Conservation (phyloP, 2,888 invertebrate genomes). For the Dorcus hopei region DNA sequence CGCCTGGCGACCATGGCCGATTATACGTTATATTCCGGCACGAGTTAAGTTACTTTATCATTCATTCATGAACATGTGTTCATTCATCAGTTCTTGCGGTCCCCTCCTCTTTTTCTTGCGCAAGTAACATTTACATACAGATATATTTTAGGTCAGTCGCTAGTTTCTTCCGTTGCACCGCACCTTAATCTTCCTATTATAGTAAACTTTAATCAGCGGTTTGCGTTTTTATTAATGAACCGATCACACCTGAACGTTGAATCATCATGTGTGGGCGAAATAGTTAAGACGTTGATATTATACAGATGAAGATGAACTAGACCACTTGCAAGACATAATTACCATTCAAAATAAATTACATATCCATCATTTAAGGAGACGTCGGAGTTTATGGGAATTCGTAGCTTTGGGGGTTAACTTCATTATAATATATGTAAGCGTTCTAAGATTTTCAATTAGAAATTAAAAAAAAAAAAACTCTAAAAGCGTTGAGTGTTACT, state of each 20-base stretch:
- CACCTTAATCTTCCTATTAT: slow-evolving; percentile 48
- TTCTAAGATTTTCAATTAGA: no score
- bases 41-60: slow-evolving; percentile 38
- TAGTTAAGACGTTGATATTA: slow-evolving; percentile 20
- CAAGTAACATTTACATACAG: slow-evolving; percentile 35
- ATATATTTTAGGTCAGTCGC: slow-evolving; percentile 41
- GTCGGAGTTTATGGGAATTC: no score
- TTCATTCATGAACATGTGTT: slow-evolving; percentile 46
- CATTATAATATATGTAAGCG: no score
- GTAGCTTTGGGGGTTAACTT: no score
- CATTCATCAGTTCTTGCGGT: slow-evolving; percentile 40
- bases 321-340: no score
- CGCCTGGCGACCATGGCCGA: slow-evolving; percentile 43
- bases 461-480: no score
- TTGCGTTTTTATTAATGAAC: slow-evolving; percentile 49
- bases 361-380: no score
- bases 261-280: slow-evolving; percentile 35
- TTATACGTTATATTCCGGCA: slow-evolving; percentile 40
- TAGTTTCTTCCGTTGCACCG: slow-evolving; percentile 40
- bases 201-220: slow-evolving; percentile 48
- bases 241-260: slow-evolving; percentile 47
- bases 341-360: no score
- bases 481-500: no score
- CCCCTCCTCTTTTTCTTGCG: slow-evolving; percentile 31
- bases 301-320: no score